Conservation (phyloP, 2,797 vertebrate genomes). For the Platyrinchus mystaceus region DNA sequence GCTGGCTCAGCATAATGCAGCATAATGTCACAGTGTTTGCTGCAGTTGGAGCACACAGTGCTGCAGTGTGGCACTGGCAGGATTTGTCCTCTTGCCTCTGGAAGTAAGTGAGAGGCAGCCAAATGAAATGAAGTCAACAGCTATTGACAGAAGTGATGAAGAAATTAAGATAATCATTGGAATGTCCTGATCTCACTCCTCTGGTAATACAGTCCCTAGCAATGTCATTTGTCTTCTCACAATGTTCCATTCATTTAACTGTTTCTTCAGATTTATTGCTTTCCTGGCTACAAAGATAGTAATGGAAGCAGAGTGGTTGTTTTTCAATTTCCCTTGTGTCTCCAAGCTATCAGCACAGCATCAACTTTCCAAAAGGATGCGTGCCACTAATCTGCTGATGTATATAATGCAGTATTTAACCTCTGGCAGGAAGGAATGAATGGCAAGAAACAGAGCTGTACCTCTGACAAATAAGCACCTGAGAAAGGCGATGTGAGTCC, state of each 20-base stretch:
- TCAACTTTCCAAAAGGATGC: background rate
- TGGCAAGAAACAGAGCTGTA: background rate
- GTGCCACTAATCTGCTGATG: background rate
- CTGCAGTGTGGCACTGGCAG: background rate
- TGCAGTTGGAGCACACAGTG: background rate
- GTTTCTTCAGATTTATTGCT: background rate
- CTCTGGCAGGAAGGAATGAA: background rate
- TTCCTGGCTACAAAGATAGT: background rate
- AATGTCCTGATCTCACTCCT: background rate
- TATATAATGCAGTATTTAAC: background rate
- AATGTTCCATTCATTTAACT: background rate
- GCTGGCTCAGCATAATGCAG: background rate
- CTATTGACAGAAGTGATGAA: constrained; percentile 15
- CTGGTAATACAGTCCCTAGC: background rate
- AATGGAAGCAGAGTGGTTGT: background rate
- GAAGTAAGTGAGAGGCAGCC: constrained; percentile 2
- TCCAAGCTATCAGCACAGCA: background rate
- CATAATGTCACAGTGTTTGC: background rate
- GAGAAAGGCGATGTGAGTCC: background rate
- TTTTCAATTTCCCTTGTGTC: background rate
- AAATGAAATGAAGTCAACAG: background rate
- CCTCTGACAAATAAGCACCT: background rate
- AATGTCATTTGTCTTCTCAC: background rate
- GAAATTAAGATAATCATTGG: constrained; percentile 4
- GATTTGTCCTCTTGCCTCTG: background rate